phyloP scores from a whole-genome alignment of 2,113 vertebrate species.

The Perca schrenkii region DNA sequence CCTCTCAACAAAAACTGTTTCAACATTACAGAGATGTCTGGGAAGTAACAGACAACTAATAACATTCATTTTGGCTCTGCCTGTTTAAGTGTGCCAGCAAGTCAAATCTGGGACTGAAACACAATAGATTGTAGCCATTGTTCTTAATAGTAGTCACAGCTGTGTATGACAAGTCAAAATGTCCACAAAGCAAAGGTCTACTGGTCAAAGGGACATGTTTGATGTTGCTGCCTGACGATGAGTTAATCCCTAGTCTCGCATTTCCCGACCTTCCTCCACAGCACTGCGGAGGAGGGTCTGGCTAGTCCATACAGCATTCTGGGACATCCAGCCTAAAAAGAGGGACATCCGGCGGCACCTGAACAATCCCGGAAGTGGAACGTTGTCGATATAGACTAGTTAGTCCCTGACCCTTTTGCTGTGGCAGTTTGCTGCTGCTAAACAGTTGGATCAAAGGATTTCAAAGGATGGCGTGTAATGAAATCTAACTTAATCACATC shows the following conservation, averaged over 20 bases:
- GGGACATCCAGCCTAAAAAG: no score
- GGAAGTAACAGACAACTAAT: background rate
- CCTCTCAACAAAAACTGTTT: background rate
- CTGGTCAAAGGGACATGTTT: background rate
- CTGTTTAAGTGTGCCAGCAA: background rate
- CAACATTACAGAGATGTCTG: background rate
- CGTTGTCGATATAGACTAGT: background rate
- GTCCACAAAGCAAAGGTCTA: background rate
- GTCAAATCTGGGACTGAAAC: background rate
- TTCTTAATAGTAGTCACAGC: background rate
- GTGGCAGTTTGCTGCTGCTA: background rate
- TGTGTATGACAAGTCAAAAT: background rate
- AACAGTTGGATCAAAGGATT: background rate
- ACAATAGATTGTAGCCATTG: background rate
- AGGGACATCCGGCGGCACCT: no score
- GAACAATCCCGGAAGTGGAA: no score
- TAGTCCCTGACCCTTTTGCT: background rate
- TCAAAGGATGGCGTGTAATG: background rate
- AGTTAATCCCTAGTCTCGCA: no score
- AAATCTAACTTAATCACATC: conserved; percentile 16
- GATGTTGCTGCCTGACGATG: background rate
- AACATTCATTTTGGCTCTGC: background rate
- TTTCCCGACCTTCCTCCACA: no score
- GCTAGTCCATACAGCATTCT: no score
- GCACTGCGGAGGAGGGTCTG: no score